A percentile compares a stretch with the other conserved stretches of the same genome.
Conservation (phyloP, 2,113 vertebrate genomes). For the Uria lomvia region DNA sequence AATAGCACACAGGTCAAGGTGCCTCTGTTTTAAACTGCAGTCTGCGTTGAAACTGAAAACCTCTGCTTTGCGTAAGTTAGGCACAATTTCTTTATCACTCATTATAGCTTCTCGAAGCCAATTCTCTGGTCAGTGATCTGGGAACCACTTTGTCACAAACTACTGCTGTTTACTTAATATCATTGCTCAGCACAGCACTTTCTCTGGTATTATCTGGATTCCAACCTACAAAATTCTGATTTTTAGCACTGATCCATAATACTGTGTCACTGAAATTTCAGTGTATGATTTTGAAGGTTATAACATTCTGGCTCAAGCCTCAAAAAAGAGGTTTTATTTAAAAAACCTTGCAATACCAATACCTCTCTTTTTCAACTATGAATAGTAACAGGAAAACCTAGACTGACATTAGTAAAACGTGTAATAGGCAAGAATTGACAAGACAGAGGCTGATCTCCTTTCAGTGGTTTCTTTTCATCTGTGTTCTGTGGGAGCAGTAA, state of each 20-base stretch:
- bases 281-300: neutral
- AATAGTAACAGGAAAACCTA: neutral
- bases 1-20: neutral
- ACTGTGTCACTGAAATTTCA: neutral
- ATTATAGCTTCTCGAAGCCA: neutral
- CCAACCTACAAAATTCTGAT: neutral
- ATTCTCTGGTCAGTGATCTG: neutral
- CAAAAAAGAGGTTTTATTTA: neutral
- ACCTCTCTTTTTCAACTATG: neutral
- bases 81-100: neutral
- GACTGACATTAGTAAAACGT: neutral
- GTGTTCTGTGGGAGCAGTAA: neutral
- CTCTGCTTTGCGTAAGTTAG: neutral
- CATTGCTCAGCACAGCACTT: neutral
- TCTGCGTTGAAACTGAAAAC: neutral
- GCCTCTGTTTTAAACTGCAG: neutral
- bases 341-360: neutral
- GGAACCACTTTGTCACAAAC: neutral
- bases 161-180: neutral
- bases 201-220: neutral
- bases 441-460: slow-evolving; percentile 21
- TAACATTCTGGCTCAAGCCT: neutral
- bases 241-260: neutral
- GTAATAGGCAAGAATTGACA: slow-evolving; percentile 28
- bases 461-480: slow-evolving; percentile 1